Percentiles rank a stretch among this genome's conserved stretches.
These are phyloP conservation scores for Sphaerophoria taeniata DNA, from an alignment of 2,888 invertebrate species.

Conservation along the genomic window DNA sequence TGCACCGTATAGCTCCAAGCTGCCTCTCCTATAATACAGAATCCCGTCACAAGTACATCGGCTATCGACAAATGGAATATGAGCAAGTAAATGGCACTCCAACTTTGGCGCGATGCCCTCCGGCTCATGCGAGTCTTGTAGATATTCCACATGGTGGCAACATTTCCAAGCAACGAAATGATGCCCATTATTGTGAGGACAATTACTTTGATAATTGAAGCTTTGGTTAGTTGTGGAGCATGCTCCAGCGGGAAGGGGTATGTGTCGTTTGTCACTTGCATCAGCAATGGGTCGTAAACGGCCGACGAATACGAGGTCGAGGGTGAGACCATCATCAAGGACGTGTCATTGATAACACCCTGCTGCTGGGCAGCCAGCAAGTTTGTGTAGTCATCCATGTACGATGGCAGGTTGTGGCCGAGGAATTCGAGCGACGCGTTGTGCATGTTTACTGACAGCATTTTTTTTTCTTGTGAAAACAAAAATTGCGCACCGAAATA, in stretches of 20 bases:
- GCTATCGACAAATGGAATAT: constrained; percentile 93
- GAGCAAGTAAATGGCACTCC: constrained; percentile 89
- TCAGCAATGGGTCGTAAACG: constrained; percentile 18
- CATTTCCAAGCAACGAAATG: constrained; percentile 89
- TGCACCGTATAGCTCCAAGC: constrained; percentile 91
- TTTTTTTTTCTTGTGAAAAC: not conserved
- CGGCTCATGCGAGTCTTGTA: constrained; percentile 86
- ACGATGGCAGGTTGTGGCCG: constrained; percentile 40
- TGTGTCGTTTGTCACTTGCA: constrained; percentile 57
- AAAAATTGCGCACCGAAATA: no score
- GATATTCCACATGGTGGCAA: constrained; percentile 90
- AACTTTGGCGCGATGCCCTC: constrained; percentile 85
- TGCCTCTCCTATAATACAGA: constrained; percentile 92
- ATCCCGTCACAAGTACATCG: constrained; percentile 91
- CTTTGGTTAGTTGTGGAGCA: constrained; percentile 87
- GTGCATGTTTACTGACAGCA: constrained; percentile 27
- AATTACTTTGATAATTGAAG: constrained; percentile 86
- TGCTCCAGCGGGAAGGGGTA: constrained; percentile 83
- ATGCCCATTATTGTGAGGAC: constrained; percentile 88
- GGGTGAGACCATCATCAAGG: not conserved
- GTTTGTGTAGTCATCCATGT: constrained; percentile 50
- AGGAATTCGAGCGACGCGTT: constrained; percentile 41
- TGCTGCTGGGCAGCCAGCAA: constrained; percentile 12
- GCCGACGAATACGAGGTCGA: constrained; percentile 27
- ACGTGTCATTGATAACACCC: constrained; percentile 29